Evolutionary conservation across 1,140 invertebrate genomes (phyloP).

Genomic region (Homarus americanus): DNA sequence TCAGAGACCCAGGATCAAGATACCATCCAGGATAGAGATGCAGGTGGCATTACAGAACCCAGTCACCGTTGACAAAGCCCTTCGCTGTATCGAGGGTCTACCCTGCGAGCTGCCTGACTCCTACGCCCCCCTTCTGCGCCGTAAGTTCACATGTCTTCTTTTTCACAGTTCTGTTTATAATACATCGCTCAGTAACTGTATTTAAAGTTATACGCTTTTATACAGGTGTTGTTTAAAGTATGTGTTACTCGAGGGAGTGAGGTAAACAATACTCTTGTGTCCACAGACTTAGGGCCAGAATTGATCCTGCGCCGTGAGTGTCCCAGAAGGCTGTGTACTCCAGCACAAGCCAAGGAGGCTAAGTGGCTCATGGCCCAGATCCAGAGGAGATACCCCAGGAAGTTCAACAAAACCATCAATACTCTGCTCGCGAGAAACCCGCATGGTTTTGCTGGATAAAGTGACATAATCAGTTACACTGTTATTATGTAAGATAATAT

Average conservation of each 20-base stretch:
- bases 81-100: conserved; percentile 44
- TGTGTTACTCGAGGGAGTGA: too few species aligned
- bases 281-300: conserved; percentile 34
- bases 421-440: conserved; percentile 5
- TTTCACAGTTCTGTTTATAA: too few species aligned
- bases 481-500: too few species aligned
- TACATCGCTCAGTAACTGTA: too few species aligned
- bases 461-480: too few species aligned
- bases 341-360: conserved; percentile 32
- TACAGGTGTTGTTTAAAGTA: too few species aligned
- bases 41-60: conserved; percentile 50
- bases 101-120: conserved; percentile 9
- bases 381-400: conserved; percentile 38
- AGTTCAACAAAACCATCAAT: conserved; percentile 34
- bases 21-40: conserved; percentile 33
- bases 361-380: conserved; percentile 41
- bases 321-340: conserved; percentile 29
- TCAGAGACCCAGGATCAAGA: neutral
- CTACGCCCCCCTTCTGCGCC: conserved; percentile 13
- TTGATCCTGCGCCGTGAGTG: conserved; percentile 33
- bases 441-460: too few species aligned
- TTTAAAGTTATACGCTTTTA: too few species aligned
- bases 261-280: neutral
- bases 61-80: conserved; percentile 47
- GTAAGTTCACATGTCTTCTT: conserved; percentile 17